Conservation (phyloP, 2,888 invertebrate genomes). For the Melinaea marsaeus region DNA sequence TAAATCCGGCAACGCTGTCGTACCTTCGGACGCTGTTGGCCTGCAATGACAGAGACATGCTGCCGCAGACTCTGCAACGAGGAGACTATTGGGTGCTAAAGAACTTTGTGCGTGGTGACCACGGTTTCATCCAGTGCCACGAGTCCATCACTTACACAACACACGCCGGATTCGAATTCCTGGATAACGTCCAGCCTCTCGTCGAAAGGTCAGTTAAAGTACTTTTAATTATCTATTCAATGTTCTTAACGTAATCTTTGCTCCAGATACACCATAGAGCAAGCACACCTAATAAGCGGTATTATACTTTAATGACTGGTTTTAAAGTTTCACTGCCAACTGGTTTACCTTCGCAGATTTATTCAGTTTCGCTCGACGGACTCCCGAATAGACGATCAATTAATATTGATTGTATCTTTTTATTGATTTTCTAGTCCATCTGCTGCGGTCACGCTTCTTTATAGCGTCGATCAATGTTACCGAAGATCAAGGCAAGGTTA, state of each 20-base stretch:
- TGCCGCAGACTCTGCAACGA: slow-evolving; percentile 81
- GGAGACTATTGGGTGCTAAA: slow-evolving; percentile 93
- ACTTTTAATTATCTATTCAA: not conserved
- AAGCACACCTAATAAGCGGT: not conserved
- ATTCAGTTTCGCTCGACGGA: slow-evolving; percentile 15
- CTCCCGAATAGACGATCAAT: not conserved
- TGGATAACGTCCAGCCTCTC: slow-evolving; percentile 92
- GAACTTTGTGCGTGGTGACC: slow-evolving; percentile 88
- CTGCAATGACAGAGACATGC: slow-evolving; percentile 81
- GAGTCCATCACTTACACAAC: slow-evolving; percentile 94
- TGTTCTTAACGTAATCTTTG: not conserved
- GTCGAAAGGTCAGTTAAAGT: slow-evolving; percentile 79
- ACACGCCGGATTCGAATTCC: slow-evolving; percentile 93
- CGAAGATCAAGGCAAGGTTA: not conserved
- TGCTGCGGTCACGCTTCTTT: slow-evolving; percentile 5
- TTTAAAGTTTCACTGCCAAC: slow-evolving; percentile 19
- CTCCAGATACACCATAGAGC: not conserved
- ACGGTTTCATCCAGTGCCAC: slow-evolving; percentile 83
- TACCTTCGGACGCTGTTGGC: slow-evolving; percentile 71
- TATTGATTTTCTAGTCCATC: slow-evolving; percentile 8
- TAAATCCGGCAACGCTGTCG: slow-evolving; percentile 58
- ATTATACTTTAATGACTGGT: slow-evolving; percentile 11
- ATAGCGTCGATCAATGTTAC: not conserved
- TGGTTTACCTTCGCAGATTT: slow-evolving; percentile 23
- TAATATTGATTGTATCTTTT: slow-evolving; percentile 5